Percentiles rank a stretch among this genome's conserved stretches.
phyloP scores from a whole-genome alignment of 1,140 invertebrate species.

The Danaus melanippus region DNA sequence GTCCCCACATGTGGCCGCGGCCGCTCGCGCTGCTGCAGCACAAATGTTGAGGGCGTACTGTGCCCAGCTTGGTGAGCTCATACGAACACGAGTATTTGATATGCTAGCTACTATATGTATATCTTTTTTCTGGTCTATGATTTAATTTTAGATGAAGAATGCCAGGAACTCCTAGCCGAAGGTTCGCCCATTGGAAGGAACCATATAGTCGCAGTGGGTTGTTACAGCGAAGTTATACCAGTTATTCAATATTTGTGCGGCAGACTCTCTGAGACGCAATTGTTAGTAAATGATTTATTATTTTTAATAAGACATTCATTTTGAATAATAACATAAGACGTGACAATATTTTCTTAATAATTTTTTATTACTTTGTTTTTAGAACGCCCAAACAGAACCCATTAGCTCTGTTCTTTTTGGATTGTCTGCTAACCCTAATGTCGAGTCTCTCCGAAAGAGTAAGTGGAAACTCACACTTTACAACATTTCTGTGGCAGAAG shows the following conservation, averaged over 20 bases:
- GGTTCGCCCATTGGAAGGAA: slow-evolving; percentile 73
- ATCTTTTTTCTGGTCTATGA: slow-evolving; percentile 4
- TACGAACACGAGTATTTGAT: no score
- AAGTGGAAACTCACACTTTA: slow-evolving; percentile 86
- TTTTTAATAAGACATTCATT: not conserved
- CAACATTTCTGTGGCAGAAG: slow-evolving; percentile 91
- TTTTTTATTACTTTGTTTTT: slow-evolving; percentile 14
- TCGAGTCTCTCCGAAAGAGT: slow-evolving; percentile 86
- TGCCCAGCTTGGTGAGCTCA: slow-evolving; percentile 78
- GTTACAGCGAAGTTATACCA: slow-evolving; percentile 90
- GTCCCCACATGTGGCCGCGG: slow-evolving; percentile 82
- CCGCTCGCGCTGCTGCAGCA: slow-evolving; percentile 86
- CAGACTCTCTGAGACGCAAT: slow-evolving; percentile 85
- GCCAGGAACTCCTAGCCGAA: slow-evolving; percentile 80
- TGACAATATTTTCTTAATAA: not conserved
- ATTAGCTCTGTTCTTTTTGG: slow-evolving; percentile 83
- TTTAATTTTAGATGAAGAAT: slow-evolving; percentile 79
- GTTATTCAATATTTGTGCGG: slow-evolving; percentile 92
- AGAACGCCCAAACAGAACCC: slow-evolving; percentile 75
- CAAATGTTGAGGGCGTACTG: slow-evolving; percentile 88
- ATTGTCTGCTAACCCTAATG: slow-evolving; percentile 88
- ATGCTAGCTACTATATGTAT: no score
- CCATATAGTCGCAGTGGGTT: slow-evolving; percentile 82
- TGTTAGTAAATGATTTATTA: slow-evolving; percentile 69
- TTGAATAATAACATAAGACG: not conserved